These are phyloP conservation scores for Megalonaias nervosa DNA, from an alignment of 1,140 invertebrate genomes.

Conservation along the genomic window DNA sequence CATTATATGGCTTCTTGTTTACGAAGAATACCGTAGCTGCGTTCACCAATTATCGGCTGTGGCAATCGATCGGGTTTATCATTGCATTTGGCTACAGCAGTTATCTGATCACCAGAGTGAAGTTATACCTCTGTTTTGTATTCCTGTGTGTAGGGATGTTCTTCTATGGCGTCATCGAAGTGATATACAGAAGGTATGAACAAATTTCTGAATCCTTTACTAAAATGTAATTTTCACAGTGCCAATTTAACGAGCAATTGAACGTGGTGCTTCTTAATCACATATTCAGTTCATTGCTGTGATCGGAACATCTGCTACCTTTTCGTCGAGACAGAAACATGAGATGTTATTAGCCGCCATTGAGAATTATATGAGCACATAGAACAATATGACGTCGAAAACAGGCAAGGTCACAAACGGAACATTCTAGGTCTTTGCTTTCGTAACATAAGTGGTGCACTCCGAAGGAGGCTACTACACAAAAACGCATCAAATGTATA, in stretches of 20 bases:
- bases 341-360: too few species aligned
- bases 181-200: constrained; percentile 60
- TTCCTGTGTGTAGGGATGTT: constrained; percentile 83
- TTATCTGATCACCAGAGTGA: constrained; percentile 89
- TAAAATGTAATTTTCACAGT: constrained; percentile 4
- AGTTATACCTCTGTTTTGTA: constrained; percentile 88
- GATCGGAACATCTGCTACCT: too few species aligned
- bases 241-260: background rate
- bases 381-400: too few species aligned
- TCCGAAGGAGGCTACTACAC: too few species aligned
- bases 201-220: constrained; percentile 3
- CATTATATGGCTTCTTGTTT: constrained; percentile 92
- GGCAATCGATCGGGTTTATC: constrained; percentile 93
- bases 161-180: constrained; percentile 88
- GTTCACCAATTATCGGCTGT: constrained; percentile 94
- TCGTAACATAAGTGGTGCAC: too few species aligned
- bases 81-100: constrained; percentile 86
- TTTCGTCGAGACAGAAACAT: too few species aligned
- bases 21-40: constrained; percentile 91
- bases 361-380: too few species aligned
- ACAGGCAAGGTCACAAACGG: too few species aligned
- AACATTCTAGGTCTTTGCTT: too few species aligned
- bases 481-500: too few species aligned
- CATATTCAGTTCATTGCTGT: too few species aligned
- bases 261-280: too few species aligned